Percentiles rank a stretch among this genome's conserved stretches.
Conservation (phyloP, 2,888 invertebrate species). For the Archips xylosteana region DNA sequence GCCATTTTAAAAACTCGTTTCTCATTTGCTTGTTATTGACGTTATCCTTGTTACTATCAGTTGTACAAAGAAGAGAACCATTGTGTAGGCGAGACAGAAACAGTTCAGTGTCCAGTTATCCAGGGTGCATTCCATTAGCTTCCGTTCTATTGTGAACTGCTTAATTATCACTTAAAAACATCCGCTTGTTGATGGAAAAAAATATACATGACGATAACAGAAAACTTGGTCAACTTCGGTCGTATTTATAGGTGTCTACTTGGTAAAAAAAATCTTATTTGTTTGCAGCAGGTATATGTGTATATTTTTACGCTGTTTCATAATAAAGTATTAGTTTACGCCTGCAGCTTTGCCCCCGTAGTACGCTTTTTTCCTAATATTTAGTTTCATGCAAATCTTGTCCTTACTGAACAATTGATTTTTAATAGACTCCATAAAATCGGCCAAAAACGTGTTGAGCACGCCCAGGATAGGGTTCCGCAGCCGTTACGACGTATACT, state of each 20-base stretch:
- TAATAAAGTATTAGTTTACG: no score
- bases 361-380: no score
- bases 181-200: slow-evolving; percentile 65
- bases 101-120: slow-evolving; percentile 78
- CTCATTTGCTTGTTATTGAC: neutral
- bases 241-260: slow-evolving; percentile 16
- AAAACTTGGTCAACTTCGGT: slow-evolving; percentile 30
- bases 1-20: neutral
- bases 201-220: slow-evolving; percentile 47
- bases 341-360: no score
- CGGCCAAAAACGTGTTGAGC: no score
- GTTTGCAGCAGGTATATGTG: neutral
- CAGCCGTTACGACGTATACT: no score
- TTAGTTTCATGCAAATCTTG: no score
- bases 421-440: no score
- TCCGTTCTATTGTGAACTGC: slow-evolving; percentile 61
- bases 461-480: no score
- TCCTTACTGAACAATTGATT: no score
- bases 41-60: slow-evolving; percentile 22
- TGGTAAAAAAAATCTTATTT: neutral
- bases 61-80: slow-evolving; percentile 6
- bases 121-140: slow-evolving; percentile 63
- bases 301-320: neutral
- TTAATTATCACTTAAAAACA: slow-evolving; percentile 68
- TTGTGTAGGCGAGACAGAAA: slow-evolving; percentile 52